phyloP scores from a whole-genome alignment of 2,797 vertebrate genomes.

The Lutra lutra region DNA sequence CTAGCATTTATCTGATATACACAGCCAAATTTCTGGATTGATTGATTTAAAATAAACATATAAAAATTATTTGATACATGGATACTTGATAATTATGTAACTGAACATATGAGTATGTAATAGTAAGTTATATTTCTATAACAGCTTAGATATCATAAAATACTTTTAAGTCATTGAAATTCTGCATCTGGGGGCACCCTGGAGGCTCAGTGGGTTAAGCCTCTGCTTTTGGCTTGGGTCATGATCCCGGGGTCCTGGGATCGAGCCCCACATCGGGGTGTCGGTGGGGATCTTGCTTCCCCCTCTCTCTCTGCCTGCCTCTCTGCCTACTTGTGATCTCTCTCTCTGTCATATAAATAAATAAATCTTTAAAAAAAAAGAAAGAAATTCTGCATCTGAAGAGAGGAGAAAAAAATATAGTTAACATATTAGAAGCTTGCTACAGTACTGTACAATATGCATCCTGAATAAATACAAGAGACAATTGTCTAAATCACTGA shows the following conservation, averaged over 20 bases:
- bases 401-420: not conserved
- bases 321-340: too few relatives aligned
- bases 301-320: too few relatives aligned
- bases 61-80: not conserved
- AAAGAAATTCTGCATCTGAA: not conserved
- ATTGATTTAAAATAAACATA: not conserved
- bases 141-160: not conserved
- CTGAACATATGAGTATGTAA: not conserved
- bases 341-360: too few relatives aligned
- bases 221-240: too few relatives aligned
- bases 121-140: not conserved
- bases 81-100: not conserved
- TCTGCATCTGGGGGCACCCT: not conserved
- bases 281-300: too few relatives aligned
- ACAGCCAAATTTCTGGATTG: not conserved
- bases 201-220: too few relatives aligned
- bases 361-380: too few relatives aligned
- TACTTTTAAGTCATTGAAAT: not conserved
- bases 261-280: too few relatives aligned
- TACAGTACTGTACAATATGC: accelerated
- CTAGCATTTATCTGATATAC: not conserved
- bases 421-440: not conserved
- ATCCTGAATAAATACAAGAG: not conserved
- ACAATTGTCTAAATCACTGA: not conserved
- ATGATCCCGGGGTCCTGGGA: too few relatives aligned